Conservation (phyloP, 2,113 vertebrate species). For the Bettongia penicillata region DNA sequence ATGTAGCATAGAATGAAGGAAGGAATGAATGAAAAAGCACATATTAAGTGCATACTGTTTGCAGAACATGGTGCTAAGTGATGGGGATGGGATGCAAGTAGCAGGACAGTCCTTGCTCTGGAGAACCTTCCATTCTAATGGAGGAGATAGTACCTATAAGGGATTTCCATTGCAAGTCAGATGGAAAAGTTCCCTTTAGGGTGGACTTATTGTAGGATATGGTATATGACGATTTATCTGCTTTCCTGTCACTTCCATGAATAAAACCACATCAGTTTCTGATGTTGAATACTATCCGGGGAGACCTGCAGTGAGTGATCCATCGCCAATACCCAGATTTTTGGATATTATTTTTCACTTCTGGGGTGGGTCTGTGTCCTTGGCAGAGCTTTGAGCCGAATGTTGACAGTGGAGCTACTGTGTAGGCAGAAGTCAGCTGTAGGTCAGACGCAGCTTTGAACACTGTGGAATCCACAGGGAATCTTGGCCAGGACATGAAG, state of each 20-base stretch:
- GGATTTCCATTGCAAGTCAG: not conserved
- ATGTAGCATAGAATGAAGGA: constrained; percentile 7
- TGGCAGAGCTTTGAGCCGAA: not conserved
- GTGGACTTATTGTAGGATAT: not conserved
- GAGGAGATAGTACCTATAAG: not conserved
- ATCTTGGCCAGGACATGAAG: not conserved
- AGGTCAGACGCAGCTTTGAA: constrained; percentile 15
- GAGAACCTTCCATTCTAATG: not conserved
- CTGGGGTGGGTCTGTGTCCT: not conserved
- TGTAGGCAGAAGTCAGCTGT: constrained; percentile 23
- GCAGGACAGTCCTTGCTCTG: not conserved
- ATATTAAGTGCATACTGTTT: not conserved
- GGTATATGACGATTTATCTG: not conserved
- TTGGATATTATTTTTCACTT: rapidly evolving
- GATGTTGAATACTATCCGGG: not conserved
- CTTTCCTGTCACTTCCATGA: not conserved
- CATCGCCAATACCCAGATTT: not conserved
- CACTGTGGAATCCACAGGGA: not conserved
- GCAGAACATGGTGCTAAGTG: not conserved
- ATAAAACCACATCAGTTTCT: not conserved
- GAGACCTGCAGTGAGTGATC: not conserved
- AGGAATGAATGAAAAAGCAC: not conserved
- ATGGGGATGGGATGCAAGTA: not conserved
- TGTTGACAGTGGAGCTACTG: not conserved
- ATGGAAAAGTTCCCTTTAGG: not conserved